Evolutionary conservation across 2,797 vertebrate genomes (phyloP), one percentile per base, ranked within the genome.

Genomic region (Aphelocoma californica): DNA sequence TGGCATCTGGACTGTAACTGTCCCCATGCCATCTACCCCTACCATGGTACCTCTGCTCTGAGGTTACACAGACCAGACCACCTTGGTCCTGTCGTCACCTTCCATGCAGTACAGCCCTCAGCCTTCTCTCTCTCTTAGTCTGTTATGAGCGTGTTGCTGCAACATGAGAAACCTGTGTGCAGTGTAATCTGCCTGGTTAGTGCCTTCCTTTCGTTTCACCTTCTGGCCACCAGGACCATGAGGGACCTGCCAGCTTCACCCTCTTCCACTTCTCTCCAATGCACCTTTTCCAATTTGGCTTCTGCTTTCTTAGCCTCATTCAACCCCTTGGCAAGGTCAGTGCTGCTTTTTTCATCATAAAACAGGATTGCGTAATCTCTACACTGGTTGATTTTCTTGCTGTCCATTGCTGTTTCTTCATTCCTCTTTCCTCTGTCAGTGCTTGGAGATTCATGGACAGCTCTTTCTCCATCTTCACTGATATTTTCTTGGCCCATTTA

Each of bases 241-340:
- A 88, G 10, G 51, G 28, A 66, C 48, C 42, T 90, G 56, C 34
- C 70, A 93, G 42, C 38, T 88, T 94, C 28, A 62, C 80, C 42
- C 13, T 73, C 45, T 88, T 92, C 82, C 17, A 50, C 29, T 31
- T 90, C 42, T 70, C 60, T 93, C 45, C 71, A 82, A 0, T 45
- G 18, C 18, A 86, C 3, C 62, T 66, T 94, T 90, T 92, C 64
- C 58, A 81, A 23, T 93, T 61, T 92, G 70, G 64, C 77, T 92
- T 90, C 50, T 69, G 26, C 42, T 82, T 90, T 77, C 48, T 95
- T 84, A 84, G 36, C 72, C 89, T 78, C 3, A 3, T 92, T 94
- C 78, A 89, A 71, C 53, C 61, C 45, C 44, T 87, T 80, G 75
- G 71, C 86, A 95, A 93, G 88, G 94, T 90, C 81, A 89, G 12